A percentile compares a stretch with the other conserved stretches of the same genome.
These are phyloP conservation scores for Chelon labrosus DNA, from an alignment of 2,797 vertebrate genomes.

Conservation along the genomic window DNA sequence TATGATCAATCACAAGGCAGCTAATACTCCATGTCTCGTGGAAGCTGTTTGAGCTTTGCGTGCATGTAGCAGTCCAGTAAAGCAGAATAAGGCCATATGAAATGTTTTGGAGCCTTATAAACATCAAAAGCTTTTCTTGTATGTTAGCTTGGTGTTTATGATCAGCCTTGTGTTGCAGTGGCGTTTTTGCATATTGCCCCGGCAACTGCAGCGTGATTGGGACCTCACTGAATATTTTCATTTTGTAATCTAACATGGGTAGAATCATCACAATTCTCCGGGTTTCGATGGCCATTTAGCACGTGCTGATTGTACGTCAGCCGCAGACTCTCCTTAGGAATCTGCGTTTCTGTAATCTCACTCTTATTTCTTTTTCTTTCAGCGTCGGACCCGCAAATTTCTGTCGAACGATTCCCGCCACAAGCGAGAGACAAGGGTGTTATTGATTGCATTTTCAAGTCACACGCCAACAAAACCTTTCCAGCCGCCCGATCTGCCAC, in stretches of 20 bases:
- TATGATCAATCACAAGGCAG: conserved; percentile 61
- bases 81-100: conserved; percentile 31
- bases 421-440: conserved; percentile 36
- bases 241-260: conserved; percentile 46
- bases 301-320: conserved; percentile 43
- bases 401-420: conserved; percentile 36
- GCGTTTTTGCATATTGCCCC: conserved; percentile 50
- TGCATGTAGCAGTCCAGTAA: conserved; percentile 42
- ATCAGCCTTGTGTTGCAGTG: conserved; percentile 42
- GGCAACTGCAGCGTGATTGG: conserved; percentile 41
- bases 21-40: conserved; percentile 28
- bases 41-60: conserved; percentile 48
- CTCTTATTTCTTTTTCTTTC: not conserved
- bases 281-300: conserved; percentile 38
- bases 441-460: conserved; percentile 62
- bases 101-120: conserved; percentile 31
- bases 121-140: conserved; percentile 44
- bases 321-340: conserved; percentile 24
- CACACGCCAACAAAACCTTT: conserved; percentile 39
- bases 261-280: conserved; percentile 26
- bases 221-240: conserved; percentile 46
- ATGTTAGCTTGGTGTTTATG: conserved; percentile 34
- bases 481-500: conserved; percentile 36
- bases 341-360: conserved; percentile 6
- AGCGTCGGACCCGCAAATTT: conserved; percentile 18